These are phyloP conservation scores for Trichoplusia ni DNA, from an alignment of 1,140 invertebrate genomes.

Conservation along the genomic window DNA sequence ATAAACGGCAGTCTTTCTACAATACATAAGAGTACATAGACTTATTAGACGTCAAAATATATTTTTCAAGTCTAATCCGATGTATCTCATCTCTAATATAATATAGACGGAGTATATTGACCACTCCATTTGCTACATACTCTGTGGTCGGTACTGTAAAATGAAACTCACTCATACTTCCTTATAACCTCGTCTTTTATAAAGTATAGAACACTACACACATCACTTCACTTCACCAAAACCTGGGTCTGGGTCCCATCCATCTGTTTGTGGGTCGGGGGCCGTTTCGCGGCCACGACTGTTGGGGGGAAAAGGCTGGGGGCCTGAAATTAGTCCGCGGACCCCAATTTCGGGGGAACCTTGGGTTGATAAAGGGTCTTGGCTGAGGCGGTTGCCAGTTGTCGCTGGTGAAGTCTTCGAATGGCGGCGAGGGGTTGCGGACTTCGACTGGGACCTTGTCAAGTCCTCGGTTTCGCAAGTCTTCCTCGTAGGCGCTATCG, in stretches of 20 bases:
- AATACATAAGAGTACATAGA: no score
- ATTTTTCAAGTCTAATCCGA: no score
- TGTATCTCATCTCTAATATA: no score
- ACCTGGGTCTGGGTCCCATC: constrained; percentile 62
- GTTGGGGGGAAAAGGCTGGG: constrained; percentile 39
- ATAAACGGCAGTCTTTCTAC: no score
- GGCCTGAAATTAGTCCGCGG: constrained; percentile 60
- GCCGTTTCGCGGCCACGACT: constrained; percentile 59
- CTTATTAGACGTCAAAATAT: no score
- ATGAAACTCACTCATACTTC: constrained; percentile 24
- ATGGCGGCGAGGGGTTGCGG: constrained; percentile 44
- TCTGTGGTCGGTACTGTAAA: constrained; percentile 9
- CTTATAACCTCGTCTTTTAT: constrained; percentile 18
- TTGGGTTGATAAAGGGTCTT: constrained; percentile 52
- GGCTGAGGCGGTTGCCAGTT: constrained; percentile 47
- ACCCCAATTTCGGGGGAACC: constrained; percentile 69
- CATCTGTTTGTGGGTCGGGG: constrained; percentile 58
- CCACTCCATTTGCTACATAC: not conserved
- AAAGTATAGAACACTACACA: constrained; percentile 16
- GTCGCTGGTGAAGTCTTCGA: constrained; percentile 45
- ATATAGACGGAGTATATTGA: no score
- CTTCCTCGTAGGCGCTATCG: constrained; percentile 47
- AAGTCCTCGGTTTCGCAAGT: constrained; percentile 45
- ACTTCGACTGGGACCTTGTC: constrained; percentile 33
- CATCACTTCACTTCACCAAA: constrained; percentile 61